Percentiles rank a stretch among this genome's conserved stretches.
Conservation (phyloP, 2,888 invertebrate species). For the Drosophila affinis region DNA sequence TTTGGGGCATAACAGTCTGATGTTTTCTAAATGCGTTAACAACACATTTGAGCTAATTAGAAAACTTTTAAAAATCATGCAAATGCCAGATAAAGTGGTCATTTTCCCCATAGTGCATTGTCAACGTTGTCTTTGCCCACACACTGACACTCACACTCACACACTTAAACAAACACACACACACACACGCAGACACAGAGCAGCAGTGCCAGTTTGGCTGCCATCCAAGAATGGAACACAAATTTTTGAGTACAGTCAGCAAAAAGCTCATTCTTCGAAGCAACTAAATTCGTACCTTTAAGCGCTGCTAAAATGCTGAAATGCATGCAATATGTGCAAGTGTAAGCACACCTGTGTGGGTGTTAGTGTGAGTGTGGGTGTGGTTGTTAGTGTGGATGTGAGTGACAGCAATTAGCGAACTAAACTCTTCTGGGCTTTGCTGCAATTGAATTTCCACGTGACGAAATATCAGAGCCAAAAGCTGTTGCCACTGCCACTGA, state of each 20-base stretch:
- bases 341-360: slow-evolving; percentile 53
- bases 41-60: too few species aligned
- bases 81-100: too few species aligned
- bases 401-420: slow-evolving; percentile 57
- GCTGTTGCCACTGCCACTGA: not conserved
- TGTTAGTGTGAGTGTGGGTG: slow-evolving; percentile 2
- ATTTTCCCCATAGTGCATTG: too few species aligned
- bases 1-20: too few species aligned
- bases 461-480: not conserved
- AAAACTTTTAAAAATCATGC: too few species aligned
- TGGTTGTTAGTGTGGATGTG: slow-evolving; percentile 20
- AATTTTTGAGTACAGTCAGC: slow-evolving; percentile 76
- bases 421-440: not conserved
- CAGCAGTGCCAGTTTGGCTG: slow-evolving; percentile 54
- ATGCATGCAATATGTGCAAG: slow-evolving; percentile 11
- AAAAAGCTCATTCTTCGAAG: slow-evolving; percentile 51
- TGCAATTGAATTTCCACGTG: not conserved
- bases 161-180: slow-evolving; percentile 23
- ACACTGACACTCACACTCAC: slow-evolving; percentile 27
- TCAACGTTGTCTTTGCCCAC: slow-evolving; percentile 71
- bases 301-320: not conserved
- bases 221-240: slow-evolving; percentile 60
- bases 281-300: slow-evolving; percentile 20
- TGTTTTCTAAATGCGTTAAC: too few species aligned
- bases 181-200: slow-evolving; percentile 16